Evolutionary conservation across 1,140 invertebrate species (phyloP), one percentile per base, ranked within the genome.

Genomic region (Apis cerana): DNA sequence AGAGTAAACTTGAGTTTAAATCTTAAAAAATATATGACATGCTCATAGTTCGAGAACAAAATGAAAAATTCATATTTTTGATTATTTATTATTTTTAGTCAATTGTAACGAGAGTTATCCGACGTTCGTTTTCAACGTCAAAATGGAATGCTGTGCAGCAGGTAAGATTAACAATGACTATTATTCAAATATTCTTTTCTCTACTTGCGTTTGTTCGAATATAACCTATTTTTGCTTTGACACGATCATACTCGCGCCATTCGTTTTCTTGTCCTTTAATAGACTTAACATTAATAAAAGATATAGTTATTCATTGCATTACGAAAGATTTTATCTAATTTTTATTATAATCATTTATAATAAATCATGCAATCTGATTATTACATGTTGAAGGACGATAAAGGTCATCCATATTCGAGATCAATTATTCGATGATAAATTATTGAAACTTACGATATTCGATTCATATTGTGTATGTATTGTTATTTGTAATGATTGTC

Each of bases 91-190:
- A 33, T 83, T 93, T 92, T 52, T 80, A 94, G 93, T 92, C 90
- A 15, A 90, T 90, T 2, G 86, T 89, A 48, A 92, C 89, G 67
- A 87, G 83, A 71, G 82, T 92, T 61, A 89, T 91, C 33, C 93
- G 94, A 77, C 94, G 95, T 19, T 91, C 94, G 17, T 95, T 96
- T 85, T 95, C 96, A 65, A 96, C 95, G 9, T 94, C 95, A 59
- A 94, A 94, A 91, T 94, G 94, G 85, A 88, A 93, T 56, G 93
- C 95, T 10, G 95, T 95, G 65, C 96, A 96, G 88, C 92, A 94
- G 91, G 93, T 94, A 76, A 5, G 33, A 43, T 43, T 43, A 43
- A 87, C 75, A 82, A 33, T 78, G 2, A 59, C 17, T 13, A 10
- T n/a, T 48, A 50, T 17, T 10, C 17, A 23, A 33, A 54, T 23